Evolutionary conservation across 2,113 vertebrate genomes (phyloP), one percentile per base, ranked within the genome.

Genomic region (Dipodomys ordii): DNA sequence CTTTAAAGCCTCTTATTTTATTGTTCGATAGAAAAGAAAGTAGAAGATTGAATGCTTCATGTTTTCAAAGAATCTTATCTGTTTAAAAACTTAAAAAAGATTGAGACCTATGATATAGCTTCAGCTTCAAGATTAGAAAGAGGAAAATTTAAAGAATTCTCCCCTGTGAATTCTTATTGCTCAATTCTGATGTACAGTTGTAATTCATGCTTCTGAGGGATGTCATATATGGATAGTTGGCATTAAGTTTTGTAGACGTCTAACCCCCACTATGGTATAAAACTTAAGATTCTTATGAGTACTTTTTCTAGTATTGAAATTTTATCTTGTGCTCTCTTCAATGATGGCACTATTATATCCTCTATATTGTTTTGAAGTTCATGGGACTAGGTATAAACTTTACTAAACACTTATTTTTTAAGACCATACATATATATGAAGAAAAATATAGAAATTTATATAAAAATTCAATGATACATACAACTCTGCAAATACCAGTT

Each of bases 1-100:
- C 98, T 99, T 97, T 99, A 97, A 97, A 81, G 28, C 6, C 65
- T 81, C 67, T 79, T 94, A 32, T 83, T 62, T 25, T 11, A 53
- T 74, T 57, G 71, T 92, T 89, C 96, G 22, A 73, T 67, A 86
- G 44, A 83, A 80, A n/a, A 71, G 32, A 97, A 97, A 87, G 96
- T 81, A 81, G 49, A 91, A 83, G 92, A 95, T 90, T 96, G 92
- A 97, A 80, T 97, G 95, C 12, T 87, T 97, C 97, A 97, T 94
- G 97, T 97, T 98, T 96, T 95, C 60, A 27, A 94, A 87, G 71
- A 83, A 92, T 90, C 32, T 74, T 57, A 53, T 89, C 49, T 97
- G 83, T 78, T 78, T 86, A 53, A 69, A 72, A 72, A 88, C 80
- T 76, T 93, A 87, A 87, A 68, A 62, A 62, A 83, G 95, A 25